Evolutionary conservation across 2,113 vertebrate species (phyloP).

Genomic region (Cochlearius cochlearius): DNA sequence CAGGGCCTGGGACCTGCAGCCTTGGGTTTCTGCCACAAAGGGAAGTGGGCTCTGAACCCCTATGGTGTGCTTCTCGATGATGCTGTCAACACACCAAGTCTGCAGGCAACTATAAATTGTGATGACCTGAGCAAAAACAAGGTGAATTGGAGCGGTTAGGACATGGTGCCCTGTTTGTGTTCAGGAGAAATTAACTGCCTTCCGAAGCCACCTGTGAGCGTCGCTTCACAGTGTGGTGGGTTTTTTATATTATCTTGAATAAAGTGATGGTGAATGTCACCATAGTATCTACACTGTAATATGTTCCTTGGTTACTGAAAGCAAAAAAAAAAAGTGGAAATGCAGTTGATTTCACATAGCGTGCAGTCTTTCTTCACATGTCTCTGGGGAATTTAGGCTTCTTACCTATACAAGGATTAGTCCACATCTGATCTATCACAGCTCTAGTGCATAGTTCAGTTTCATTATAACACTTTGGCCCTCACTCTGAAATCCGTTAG

Average conservation of each 20-base stretch:
- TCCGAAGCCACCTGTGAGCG: background rate
- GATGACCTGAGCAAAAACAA: background rate
- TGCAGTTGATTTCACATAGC: background rate
- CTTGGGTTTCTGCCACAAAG: background rate
- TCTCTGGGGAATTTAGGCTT: background rate
- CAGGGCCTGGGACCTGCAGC: background rate
- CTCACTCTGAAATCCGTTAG: background rate
- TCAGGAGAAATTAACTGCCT: background rate
- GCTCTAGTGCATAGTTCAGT: background rate
- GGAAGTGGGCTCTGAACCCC: background rate
- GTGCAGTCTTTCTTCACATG: background rate
- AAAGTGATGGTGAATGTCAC: background rate
- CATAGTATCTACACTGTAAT: background rate
- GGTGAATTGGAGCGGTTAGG: background rate
- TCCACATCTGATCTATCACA: background rate
- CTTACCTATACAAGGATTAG: background rate
- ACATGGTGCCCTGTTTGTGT: rapidly evolving
- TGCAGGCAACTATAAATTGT: background rate
- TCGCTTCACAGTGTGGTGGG: background rate
- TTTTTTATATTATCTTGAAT: background rate
- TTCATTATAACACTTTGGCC: background rate
- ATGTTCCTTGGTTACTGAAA: background rate
- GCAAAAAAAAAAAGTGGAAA: background rate
- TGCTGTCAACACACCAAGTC: background rate
- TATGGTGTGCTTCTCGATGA: background rate